Conservation (phyloP, 2,113 vertebrate genomes). For the Todiramphus saurophagus region DNA sequence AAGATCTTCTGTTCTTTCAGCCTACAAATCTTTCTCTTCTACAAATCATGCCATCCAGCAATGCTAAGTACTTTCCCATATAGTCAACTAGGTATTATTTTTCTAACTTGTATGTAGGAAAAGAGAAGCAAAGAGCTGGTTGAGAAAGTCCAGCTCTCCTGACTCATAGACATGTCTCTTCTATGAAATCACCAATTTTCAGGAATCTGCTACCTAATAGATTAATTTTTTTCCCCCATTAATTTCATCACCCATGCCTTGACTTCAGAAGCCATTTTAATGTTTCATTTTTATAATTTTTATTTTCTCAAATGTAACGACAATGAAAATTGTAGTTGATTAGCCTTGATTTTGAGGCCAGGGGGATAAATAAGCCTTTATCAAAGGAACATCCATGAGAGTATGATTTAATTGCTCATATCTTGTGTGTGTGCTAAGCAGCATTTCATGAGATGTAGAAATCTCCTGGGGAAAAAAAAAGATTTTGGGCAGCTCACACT, state of each 20-base stretch:
- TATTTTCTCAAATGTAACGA: neutral
- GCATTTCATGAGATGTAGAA: neutral
- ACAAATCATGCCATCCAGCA: neutral
- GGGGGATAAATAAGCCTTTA: neutral
- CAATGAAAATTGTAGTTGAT: neutral
- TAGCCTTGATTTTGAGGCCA: neutral
- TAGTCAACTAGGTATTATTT: fast-evolving
- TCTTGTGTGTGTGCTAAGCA: neutral
- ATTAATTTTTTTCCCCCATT: neutral
- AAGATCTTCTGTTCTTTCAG: neutral
- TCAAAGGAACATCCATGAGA: neutral
- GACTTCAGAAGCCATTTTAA: neutral
- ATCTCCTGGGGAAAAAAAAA: neutral
- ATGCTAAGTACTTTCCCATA: neutral
- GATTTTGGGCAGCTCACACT: neutral
- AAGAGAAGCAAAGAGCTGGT: neutral
- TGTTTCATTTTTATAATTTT: neutral
- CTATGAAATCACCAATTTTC: neutral
- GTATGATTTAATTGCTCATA: neutral
- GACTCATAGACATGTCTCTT: neutral
- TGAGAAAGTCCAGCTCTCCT: neutral
- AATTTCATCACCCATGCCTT: neutral
- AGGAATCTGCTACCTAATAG: neutral
- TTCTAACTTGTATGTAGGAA: neutral
- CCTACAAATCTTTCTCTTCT: neutral